Percentiles rank a stretch among this genome's conserved stretches.
These are phyloP conservation scores for Andrena bicolor DNA, from an alignment of 2,888 invertebrate genomes.

Conservation along the genomic window DNA sequence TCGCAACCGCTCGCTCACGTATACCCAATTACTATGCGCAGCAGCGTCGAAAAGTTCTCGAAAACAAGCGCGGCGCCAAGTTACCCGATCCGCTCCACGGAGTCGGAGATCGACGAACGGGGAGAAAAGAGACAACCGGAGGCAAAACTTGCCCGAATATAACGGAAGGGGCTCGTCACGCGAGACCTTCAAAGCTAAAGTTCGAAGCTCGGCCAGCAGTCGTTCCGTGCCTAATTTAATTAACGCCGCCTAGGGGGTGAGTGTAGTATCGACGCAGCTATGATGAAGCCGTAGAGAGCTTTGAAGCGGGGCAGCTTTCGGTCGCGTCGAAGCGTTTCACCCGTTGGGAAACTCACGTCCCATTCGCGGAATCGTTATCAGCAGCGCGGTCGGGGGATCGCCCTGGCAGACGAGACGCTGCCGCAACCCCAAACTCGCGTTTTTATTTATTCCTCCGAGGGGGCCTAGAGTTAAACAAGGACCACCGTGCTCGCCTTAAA, in stretches of 20 bases:
- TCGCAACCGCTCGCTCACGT: background rate
- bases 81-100: constrained; percentile 21
- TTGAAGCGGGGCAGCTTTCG: constrained; percentile 39
- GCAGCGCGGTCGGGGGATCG: background rate
- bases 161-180: constrained; percentile 41
- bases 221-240: constrained; percentile 69
- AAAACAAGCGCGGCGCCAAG: constrained; percentile 20
- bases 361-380: background rate
- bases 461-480: constrained; percentile 55
- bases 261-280: constrained; percentile 61
- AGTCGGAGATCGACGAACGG: constrained; percentile 19
- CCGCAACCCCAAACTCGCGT: constrained; percentile 12
- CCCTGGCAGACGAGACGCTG: background rate
- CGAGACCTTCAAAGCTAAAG: constrained; percentile 51
- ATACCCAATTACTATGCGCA: constrained; percentile 34
- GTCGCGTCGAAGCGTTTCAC: background rate
- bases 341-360: constrained; percentile 1
- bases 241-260: constrained; percentile 57
- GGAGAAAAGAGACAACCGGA: constrained; percentile 36
- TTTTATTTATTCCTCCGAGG: constrained; percentile 8
- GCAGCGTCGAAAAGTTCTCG: constrained; percentile 15
- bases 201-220: constrained; percentile 58
- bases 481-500: constrained; percentile 71
- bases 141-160: constrained; percentile 48
- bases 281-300: constrained; percentile 65